Conservation (phyloP, 1,140 invertebrate genomes). For the silkworm (Bombyx mori) region DNA sequence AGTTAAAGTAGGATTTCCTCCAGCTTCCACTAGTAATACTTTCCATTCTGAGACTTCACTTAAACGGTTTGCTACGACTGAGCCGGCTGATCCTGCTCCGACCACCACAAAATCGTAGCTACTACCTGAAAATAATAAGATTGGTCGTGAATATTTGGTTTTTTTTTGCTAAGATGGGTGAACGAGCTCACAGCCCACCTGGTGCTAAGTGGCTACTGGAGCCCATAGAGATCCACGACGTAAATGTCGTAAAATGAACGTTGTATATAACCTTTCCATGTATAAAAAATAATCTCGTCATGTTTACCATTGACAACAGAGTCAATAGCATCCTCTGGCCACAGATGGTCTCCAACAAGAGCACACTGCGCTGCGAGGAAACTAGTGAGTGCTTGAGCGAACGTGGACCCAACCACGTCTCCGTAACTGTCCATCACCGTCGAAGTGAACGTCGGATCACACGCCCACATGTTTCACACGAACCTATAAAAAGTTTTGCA, state of each 20-base stretch:
- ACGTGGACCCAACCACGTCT: slow-evolving; percentile 8
- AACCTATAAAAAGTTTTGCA: too few relatives aligned
- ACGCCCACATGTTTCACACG: slow-evolving; percentile 10
- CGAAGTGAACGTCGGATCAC: slow-evolving; percentile 9
- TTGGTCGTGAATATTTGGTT: not conserved
- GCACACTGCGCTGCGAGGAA: slow-evolving; percentile 70
- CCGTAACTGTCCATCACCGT: slow-evolving; percentile 10
- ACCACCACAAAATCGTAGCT: slow-evolving; percentile 27
- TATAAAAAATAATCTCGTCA: not conserved
- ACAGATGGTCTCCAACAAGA: slow-evolving; percentile 60
- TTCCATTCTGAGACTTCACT: slow-evolving; percentile 81
- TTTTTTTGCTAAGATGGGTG: not conserved
- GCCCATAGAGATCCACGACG: too few relatives aligned
- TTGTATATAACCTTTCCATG: not conserved
- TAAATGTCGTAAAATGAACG: not conserved
- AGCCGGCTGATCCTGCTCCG: slow-evolving; percentile 78
- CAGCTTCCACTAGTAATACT: slow-evolving; percentile 75
- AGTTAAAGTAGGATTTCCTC: slow-evolving; percentile 24
- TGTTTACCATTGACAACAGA: slow-evolving; percentile 43
- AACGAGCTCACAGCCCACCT: too few relatives aligned
- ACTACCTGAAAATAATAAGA: not conserved
- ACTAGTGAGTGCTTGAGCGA: slow-evolving; percentile 11
- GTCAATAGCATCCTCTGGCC: slow-evolving; percentile 66
- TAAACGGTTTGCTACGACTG: slow-evolving; percentile 86
- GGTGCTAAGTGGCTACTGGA: too few relatives aligned